phyloP scores from a whole-genome alignment of 2,888 invertebrate genomes.

The Agriopis aurantiaria region DNA sequence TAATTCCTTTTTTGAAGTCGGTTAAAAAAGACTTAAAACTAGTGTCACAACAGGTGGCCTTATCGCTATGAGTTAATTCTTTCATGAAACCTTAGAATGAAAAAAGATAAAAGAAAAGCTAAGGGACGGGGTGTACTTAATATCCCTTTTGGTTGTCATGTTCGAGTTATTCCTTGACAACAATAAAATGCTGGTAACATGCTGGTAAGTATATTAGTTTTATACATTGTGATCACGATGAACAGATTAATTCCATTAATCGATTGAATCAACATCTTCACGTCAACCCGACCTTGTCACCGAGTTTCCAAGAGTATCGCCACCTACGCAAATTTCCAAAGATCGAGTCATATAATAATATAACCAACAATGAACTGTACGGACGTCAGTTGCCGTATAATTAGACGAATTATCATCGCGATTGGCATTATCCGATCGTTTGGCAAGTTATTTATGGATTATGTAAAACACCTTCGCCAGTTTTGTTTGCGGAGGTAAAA shows the following conservation, averaged over 20 bases:
- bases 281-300: conserved; percentile 53
- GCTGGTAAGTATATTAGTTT: background rate
- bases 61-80: too few species aligned
- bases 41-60: too few species aligned
- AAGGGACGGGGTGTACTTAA: too few species aligned
- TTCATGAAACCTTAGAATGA: too few species aligned
- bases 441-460: conserved; percentile 33
- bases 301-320: conserved; percentile 57
- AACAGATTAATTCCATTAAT: conserved; percentile 38
- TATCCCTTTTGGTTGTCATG: too few species aligned
- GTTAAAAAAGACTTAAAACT: too few species aligned
- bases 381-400: conserved; percentile 55
- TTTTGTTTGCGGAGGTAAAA: conserved; percentile 33
- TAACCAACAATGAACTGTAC: conserved; percentile 52
- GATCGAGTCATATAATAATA: conserved; percentile 59
- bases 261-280: conserved; percentile 46
- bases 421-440: conserved; percentile 44
- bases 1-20: too few species aligned
- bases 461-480: conserved; percentile 29
- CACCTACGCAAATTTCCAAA: conserved; percentile 61
- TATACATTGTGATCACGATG: conserved; percentile 4
- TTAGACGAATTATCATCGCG: conserved; percentile 48
- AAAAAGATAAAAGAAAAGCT: too few species aligned
- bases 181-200: too few species aligned
- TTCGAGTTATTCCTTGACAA: too few species aligned